Conservation (phyloP, 2,113 vertebrate species). For the Ciconia stormi region DNA sequence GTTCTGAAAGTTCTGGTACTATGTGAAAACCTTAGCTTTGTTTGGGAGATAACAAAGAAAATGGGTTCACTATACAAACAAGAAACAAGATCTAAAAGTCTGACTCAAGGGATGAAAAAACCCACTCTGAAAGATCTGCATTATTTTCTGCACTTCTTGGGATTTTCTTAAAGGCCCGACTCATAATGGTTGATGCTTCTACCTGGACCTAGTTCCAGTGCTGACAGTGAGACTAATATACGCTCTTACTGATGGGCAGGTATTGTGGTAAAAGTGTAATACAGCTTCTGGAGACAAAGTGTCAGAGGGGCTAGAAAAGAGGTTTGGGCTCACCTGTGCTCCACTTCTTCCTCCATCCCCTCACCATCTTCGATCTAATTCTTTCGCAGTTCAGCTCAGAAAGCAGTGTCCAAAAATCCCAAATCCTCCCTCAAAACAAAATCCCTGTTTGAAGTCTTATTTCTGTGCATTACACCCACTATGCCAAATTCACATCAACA, state of each 20-base stretch:
- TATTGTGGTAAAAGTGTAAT: background rate
- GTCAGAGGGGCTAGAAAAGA: background rate
- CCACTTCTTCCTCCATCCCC: background rate
- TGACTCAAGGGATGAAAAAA: background rate
- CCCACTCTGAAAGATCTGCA: background rate
- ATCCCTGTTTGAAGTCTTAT: background rate
- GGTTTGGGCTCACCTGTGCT: background rate
- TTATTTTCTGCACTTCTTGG: background rate
- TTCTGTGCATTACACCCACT: background rate
- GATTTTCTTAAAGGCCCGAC: background rate
- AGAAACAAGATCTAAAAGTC: background rate
- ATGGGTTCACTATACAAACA: background rate
- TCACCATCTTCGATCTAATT: background rate
- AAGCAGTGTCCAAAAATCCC: background rate
- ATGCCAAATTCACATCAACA: slow-evolving; percentile 15
- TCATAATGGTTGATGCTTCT: background rate
- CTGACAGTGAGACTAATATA: background rate
- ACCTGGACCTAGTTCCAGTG: background rate
- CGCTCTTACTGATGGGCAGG: background rate
- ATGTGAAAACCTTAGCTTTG: background rate
- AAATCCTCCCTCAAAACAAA: background rate
- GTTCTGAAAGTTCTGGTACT: background rate
- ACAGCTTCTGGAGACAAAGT: background rate
- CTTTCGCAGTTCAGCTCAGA: background rate
- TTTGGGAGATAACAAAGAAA: background rate